Evolutionary conservation across 2,113 vertebrate species (phyloP), one percentile per base, ranked within the genome.

Genomic region (Corydoras sp.): DNA sequence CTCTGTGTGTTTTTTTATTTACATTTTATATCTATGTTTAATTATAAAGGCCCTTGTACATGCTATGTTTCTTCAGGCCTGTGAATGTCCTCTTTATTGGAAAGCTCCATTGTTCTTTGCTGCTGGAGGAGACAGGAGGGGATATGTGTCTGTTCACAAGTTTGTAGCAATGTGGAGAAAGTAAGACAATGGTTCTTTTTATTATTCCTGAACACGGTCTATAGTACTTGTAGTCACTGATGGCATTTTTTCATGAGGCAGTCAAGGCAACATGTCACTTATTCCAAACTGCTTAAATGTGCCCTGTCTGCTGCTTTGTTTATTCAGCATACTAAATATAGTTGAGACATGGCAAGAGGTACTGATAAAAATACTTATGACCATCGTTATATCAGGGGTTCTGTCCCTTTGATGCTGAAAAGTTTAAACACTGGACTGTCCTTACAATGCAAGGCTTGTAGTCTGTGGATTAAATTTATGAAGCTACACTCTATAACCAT

Each of bases 101-200:
- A 99, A 98, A 84, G 89, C 88, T 13, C 95, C 95, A 66, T 90
- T 99, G 76, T 98, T 99, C 89, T 92, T 82, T 62, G 85, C 85
- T 9, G 92, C 94, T 54, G 95, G 96, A 75, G 95, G 95, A 50
- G 94, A 96, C 84, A 89, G 93, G 86, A 94, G 93, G 12, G 94
- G 94, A 81, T 90, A 89, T 0, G 92, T 98, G 77, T 98, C 96
- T 0, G 95, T 97, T 59, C 95, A 97, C 90, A 98, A 95, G 87
- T 98, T 97, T 64, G 83, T 98, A 77, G 96, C 95, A 68, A 95
- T 94, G 93, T 99, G 96, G 96, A 85, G 95, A 81, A 98, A 97
- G 96, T 99, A 91, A 98, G 96, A 88, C 88, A 88, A 87, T 80
- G 62, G 68, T 48, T 63, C 31, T 73, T 76, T 63, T 86, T 66